Evolutionary conservation across 2,113 vertebrate genomes (phyloP).

Genomic region (Hymenochirus boettgeri): DNA sequence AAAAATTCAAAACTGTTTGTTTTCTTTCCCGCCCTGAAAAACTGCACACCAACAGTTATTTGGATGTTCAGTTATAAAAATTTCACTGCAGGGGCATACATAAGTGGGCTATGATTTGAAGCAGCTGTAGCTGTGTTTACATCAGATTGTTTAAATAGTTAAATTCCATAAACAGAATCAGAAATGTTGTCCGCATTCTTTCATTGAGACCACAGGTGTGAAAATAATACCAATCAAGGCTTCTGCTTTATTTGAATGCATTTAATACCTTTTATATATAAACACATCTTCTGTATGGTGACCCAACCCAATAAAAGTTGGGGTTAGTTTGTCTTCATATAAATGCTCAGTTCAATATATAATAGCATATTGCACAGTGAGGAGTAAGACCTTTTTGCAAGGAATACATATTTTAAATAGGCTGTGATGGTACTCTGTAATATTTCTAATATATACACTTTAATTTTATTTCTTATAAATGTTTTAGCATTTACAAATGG

Average conservation of each 20-base stretch:
- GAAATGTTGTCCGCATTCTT: conserved; percentile 10
- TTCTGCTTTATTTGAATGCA: conserved; percentile 24
- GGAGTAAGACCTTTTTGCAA: too few relatives aligned
- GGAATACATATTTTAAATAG: too few relatives aligned
- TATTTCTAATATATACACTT: too few relatives aligned
- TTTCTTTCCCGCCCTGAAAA: too few relatives aligned
- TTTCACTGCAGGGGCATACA: conserved; percentile 6
- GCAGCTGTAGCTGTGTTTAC: conserved; percentile 27
- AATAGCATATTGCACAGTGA: too few relatives aligned
- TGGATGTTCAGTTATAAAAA: background rate
- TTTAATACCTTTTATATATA: conserved; percentile 16
- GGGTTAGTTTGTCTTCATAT: conserved; percentile 9
- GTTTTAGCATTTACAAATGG: too few relatives aligned
- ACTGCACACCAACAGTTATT: too few relatives aligned
- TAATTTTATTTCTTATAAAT: too few relatives aligned
- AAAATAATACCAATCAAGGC: conserved; percentile 26
- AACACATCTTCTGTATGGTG: conserved; percentile 26
- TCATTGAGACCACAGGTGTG: conserved; percentile 31
- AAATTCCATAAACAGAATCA: conserved; percentile 16
- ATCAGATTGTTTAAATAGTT: conserved; percentile 15
- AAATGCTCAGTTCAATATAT: conserved; percentile 13
- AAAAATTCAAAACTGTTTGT: too few relatives aligned
- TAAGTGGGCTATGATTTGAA: conserved; percentile 5
- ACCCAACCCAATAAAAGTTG: conserved; percentile 20
- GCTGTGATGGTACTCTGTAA: too few relatives aligned